Evolutionary conservation across 1,140 invertebrate species (phyloP).

Genomic region (Helicorthomorpha holstii): DNA sequence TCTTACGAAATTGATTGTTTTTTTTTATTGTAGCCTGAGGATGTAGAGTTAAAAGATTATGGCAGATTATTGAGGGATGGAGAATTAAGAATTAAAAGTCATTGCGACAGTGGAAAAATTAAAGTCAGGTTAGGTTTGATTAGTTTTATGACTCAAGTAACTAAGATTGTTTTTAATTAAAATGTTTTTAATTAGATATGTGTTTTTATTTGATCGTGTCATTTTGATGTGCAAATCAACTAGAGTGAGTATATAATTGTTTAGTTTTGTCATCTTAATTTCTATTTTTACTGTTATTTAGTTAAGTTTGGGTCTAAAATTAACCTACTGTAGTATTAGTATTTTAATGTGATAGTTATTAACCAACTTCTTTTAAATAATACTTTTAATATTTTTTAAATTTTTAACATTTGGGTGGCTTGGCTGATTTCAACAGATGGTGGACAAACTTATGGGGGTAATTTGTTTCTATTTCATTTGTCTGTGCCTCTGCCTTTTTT

Average conservation of each 20-base stretch:
- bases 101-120: conserved; percentile 61
- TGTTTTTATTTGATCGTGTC: conserved; percentile 93
- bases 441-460: conserved; percentile 34
- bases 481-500: conserved; percentile 1
- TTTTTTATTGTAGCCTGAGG: conserved; percentile 34
- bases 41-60: conserved; percentile 65
- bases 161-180: background rate
- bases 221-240: conserved; percentile 84
- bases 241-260: conserved; percentile 55
- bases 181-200: conserved; percentile 43
- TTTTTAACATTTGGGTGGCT: background rate
- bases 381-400: background rate
- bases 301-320: background rate
- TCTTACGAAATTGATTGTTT: conserved; percentile 1
- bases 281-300: background rate
- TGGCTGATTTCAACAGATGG: conserved; percentile 20
- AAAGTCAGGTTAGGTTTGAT: conserved; percentile 38
- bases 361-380: conserved; percentile 1
- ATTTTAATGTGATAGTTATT: background rate
- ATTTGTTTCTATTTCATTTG: conserved; percentile 14
- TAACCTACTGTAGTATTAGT: background rate
- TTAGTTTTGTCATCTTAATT: no score
- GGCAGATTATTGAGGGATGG: conserved; percentile 80
- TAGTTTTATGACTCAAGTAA: background rate
- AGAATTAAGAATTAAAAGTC: conserved; percentile 78